Conservation (phyloP, 2,113 vertebrate genomes). For the Vulpes vulpes region DNA sequence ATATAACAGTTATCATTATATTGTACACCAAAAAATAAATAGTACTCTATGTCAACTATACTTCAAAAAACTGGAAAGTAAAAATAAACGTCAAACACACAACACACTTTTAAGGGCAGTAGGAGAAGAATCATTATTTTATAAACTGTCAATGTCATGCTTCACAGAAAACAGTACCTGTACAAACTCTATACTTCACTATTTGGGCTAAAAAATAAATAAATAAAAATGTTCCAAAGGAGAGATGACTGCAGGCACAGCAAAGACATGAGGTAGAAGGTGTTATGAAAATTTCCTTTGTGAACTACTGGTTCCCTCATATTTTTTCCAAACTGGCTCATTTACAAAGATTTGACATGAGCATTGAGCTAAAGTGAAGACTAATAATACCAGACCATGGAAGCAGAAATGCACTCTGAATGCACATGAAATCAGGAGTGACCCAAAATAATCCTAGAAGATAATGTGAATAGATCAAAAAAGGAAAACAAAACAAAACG, state of each 20-base stretch:
- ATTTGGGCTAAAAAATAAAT: neutral
- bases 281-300: conserved; percentile 33
- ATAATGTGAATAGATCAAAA: neutral
- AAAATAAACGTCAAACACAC: neutral
- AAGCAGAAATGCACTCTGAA: conserved; percentile 4
- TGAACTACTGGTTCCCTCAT: conserved; percentile 5
- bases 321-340: conserved; percentile 47
- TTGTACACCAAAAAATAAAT: neutral
- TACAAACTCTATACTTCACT: neutral
- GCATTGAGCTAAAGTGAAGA: conserved; percentile 5
- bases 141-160: neutral
- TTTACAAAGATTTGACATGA: conserved; percentile 38
- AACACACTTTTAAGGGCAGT: neutral
- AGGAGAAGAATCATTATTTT: conserved; percentile 13
- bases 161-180: neutral
- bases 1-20: neutral
- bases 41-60: neutral
- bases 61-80: neutral
- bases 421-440: conserved; percentile 64
- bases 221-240: neutral
- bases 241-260: neutral
- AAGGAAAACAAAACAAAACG: neutral
- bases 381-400: neutral
- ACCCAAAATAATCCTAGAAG: conserved; percentile 17
- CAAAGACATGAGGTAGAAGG: conserved; percentile 23